phyloP scores from a whole-genome alignment of 1,140 invertebrate species.

The Leguminivora glycinivorella region DNA sequence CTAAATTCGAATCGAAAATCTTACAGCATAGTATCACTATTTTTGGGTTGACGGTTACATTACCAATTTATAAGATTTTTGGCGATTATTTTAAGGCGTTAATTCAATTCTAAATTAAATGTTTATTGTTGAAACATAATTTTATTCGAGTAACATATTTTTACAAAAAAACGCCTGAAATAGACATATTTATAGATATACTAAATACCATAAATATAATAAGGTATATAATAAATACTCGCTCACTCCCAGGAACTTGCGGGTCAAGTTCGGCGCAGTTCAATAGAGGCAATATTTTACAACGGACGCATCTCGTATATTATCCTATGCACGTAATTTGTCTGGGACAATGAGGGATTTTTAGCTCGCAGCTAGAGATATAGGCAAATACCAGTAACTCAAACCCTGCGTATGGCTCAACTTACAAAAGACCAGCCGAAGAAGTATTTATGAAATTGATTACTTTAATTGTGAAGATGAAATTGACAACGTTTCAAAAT shows the following conservation, averaged over 20 bases:
- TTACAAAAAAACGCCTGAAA: too few relatives aligned
- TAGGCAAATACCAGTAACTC: slow-evolving; percentile 14
- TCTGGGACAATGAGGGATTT: slow-evolving; percentile 23
- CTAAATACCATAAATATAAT: too few relatives aligned
- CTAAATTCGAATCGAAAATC: too few relatives aligned
- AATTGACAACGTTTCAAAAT: too few relatives aligned
- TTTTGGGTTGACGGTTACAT: too few relatives aligned
- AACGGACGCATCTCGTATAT: slow-evolving; percentile 1
- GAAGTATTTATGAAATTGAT: neutral
- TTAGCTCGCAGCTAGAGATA: slow-evolving; percentile 22
- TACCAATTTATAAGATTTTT: too few relatives aligned
- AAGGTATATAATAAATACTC: neutral
- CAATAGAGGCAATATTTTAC: slow-evolving; percentile 20
- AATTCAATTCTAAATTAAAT: too few relatives aligned
- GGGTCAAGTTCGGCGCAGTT: slow-evolving; percentile 13
- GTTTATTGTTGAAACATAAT: too few relatives aligned
- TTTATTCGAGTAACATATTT: too few relatives aligned
- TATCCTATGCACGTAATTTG: slow-evolving; percentile 20
- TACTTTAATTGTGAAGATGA: neutral
- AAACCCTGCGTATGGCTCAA: neutral
- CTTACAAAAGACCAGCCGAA: neutral
- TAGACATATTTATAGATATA: too few relatives aligned
- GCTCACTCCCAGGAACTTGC: neutral
- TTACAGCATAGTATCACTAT: too few relatives aligned
- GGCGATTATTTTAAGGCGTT: too few relatives aligned